Evolutionary conservation across 1,140 invertebrate species (phyloP).

Genomic region (Panulirus ornatus): DNA sequence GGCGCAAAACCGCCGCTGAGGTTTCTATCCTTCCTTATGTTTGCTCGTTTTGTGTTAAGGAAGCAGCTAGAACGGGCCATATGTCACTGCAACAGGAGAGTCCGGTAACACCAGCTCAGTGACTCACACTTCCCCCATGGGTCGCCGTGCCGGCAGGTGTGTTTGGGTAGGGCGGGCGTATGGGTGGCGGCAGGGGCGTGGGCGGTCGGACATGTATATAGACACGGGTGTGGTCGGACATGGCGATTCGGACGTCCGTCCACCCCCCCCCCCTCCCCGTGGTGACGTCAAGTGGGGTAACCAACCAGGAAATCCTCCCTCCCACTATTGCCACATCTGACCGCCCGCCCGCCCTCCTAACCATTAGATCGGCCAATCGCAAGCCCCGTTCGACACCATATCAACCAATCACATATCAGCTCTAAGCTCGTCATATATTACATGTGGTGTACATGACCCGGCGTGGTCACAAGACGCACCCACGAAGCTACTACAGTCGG

Average conservation of each 20-base stretch:
- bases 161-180: constrained; percentile 28
- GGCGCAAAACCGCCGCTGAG: background rate
- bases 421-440: too few relatives aligned
- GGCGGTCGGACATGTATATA: constrained; percentile 22
- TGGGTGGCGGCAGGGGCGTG: too few relatives aligned
- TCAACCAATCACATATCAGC: too few relatives aligned
- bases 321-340: background rate
- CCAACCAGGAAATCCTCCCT: background rate
- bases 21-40: background rate
- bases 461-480: too few relatives aligned
- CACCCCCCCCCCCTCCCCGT: background rate
- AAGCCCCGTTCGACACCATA: too few relatives aligned
- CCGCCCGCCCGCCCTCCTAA: too few relatives aligned
- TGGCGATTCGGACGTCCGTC: constrained; percentile 27
- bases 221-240: constrained; percentile 19
- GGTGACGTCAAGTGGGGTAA: background rate
- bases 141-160: background rate
- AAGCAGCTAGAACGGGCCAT: background rate
- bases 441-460: too few relatives aligned
- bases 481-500: too few relatives aligned
- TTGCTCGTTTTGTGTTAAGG: background rate
- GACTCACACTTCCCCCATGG: background rate
- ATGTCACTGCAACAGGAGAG: background rate
- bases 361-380: too few relatives aligned
- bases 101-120: background rate